These are phyloP conservation scores for Dreissena rostriformis DNA, from an alignment of 1,140 invertebrate species.

Conservation along the genomic window DNA sequence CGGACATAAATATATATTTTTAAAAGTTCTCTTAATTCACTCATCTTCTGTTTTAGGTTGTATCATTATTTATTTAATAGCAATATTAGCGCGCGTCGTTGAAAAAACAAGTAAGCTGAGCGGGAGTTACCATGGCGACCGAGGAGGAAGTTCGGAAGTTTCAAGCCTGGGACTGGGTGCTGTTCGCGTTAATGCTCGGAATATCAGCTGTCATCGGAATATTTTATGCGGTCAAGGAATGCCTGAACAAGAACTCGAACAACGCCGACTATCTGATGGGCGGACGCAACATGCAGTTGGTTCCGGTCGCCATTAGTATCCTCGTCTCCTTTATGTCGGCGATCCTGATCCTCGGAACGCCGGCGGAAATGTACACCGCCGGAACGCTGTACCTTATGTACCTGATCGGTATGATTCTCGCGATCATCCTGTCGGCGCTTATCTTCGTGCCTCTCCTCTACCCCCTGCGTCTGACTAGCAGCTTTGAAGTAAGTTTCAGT, in stretches of 20 bases:
- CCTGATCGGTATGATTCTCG: constrained; percentile 62
- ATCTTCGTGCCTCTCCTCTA: constrained; percentile 73
- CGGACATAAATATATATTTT: no score
- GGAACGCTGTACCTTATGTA: constrained; percentile 74
- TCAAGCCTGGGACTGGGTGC: constrained; percentile 65
- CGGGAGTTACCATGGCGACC: no score
- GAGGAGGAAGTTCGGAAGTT: constrained; percentile 53
- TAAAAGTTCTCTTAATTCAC: no score
- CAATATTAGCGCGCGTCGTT: no score
- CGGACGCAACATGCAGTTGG: constrained; percentile 88
- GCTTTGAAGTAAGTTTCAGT: constrained; percentile 70
- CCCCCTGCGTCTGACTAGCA: constrained; percentile 72
- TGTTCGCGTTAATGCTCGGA: constrained; percentile 67
- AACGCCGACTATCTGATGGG: constrained; percentile 90
- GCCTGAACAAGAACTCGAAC: constrained; percentile 90
- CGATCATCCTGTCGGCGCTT: constrained; percentile 62
- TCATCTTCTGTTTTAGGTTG: no score
- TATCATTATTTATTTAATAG: no score
- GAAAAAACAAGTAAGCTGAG: no score
- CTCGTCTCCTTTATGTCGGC: constrained; percentile 80
- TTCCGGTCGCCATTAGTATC: constrained; percentile 79
- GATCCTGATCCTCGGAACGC: constrained; percentile 81
- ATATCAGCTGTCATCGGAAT: constrained; percentile 86
- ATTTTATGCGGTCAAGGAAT: constrained; percentile 85
- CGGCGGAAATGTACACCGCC: constrained; percentile 76